Percentiles rank a stretch among this genome's conserved stretches.
Conservation (phyloP, 2,113 vertebrate genomes). For the Mesocricetus auratus region DNA sequence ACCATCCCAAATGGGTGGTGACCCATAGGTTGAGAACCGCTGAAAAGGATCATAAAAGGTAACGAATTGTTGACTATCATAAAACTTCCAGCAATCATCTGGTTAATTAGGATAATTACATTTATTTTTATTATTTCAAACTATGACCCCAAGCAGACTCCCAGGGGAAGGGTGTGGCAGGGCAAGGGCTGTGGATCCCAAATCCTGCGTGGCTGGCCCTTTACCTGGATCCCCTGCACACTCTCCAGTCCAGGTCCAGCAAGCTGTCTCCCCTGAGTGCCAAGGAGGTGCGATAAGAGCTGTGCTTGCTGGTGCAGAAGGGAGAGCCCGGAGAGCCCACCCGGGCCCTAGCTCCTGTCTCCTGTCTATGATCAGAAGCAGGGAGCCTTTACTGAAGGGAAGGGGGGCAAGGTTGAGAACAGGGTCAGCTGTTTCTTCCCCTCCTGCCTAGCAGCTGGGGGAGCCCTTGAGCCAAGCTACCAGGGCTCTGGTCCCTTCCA, state of each 20-base stretch:
- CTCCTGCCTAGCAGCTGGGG: background rate
- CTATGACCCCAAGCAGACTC: slow-evolving; percentile 34
- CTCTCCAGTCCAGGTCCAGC: background rate
- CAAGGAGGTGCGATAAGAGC: background rate
- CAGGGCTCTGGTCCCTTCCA: background rate
- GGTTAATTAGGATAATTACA: slow-evolving; percentile 36
- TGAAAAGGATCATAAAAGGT: background rate
- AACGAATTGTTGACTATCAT: background rate
- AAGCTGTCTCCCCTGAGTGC: background rate
- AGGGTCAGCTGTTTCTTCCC: background rate
- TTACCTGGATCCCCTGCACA: background rate
- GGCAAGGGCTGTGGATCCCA: slow-evolving; percentile 26
- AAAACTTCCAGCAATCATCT: background rate
- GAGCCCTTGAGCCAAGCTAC: slow-evolving; percentile 62
- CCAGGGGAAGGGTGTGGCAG: slow-evolving; percentile 16
- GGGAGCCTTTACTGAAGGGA: background rate
- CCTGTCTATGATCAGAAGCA: background rate
- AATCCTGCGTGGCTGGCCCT: background rate
- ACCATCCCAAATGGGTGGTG: background rate
- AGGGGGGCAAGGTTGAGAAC: background rate
- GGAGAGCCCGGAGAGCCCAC: background rate
- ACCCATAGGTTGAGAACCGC: background rate
- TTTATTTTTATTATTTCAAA: slow-evolving; percentile 67
- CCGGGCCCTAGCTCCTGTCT: background rate
- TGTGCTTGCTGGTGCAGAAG: background rate